Conservation (phyloP, 2,888 invertebrate genomes). For the Ctena decussata region DNA sequence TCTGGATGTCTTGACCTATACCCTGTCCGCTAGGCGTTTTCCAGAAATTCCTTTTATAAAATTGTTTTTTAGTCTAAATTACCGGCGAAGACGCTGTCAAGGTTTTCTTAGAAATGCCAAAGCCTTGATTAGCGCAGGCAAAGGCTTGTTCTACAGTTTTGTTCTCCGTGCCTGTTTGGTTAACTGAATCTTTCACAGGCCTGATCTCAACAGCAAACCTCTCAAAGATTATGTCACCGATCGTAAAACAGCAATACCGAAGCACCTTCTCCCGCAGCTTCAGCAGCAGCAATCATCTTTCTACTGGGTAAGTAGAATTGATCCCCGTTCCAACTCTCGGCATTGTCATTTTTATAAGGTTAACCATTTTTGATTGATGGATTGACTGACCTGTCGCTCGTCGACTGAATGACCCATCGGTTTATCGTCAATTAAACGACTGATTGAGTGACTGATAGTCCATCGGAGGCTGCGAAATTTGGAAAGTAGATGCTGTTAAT, state of each 20-base stretch:
- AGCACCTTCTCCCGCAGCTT: neutral
- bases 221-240: neutral
- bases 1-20: neutral
- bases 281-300: slow-evolving; percentile 7
- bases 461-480: no score
- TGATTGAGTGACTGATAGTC: no score
- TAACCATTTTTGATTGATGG: no score
- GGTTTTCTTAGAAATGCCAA: slow-evolving; percentile 11
- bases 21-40: neutral
- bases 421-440: no score
- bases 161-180: neutral
- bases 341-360: neutral
- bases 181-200: neutral
- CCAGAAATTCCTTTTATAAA: slow-evolving; percentile 2
- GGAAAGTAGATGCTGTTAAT: no score
- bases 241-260: neutral
- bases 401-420: no score
- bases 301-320: neutral
- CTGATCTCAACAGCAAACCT: neutral
- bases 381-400: no score
- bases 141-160: slow-evolving; percentile 11
- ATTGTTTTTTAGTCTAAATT: neutral
- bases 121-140: no score
- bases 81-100: neutral
- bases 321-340: neutral